Conservation (phyloP, 2,888 invertebrate species). For the Mesorhabditis sp. region DNA sequence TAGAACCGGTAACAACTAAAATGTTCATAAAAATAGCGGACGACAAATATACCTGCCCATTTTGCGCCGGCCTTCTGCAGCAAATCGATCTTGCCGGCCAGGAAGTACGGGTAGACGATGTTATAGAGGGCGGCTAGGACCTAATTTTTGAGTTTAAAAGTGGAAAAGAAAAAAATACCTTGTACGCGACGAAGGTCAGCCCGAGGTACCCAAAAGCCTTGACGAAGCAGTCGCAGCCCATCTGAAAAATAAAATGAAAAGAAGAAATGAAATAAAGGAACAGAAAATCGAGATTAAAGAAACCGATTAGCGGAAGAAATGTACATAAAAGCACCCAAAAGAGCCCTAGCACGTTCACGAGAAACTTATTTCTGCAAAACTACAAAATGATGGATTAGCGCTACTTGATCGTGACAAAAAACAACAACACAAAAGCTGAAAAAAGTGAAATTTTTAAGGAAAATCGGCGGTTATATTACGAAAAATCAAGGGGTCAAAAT, state of each 20-base stretch:
- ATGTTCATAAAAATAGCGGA: not conserved
- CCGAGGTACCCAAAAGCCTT: conserved; percentile 39
- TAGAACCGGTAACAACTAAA: conserved; percentile 56
- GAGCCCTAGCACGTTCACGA: too few species aligned
- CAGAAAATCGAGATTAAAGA: too few species aligned
- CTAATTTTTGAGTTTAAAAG: conserved; percentile 9
- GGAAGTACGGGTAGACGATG: conserved; percentile 40
- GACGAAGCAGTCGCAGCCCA: conserved; percentile 43
- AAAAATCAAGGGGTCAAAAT: too few species aligned
- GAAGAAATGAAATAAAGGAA: too few species aligned
- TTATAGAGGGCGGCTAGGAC: conserved; percentile 31
- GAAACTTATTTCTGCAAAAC: too few species aligned
- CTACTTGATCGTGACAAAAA: too few species aligned
- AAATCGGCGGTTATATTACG: too few species aligned
- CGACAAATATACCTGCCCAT: conserved; percentile 44
- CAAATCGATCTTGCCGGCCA: conserved; percentile 41
- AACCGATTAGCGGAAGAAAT: too few species aligned
- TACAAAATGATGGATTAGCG: too few species aligned
- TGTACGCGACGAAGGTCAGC: conserved; percentile 28
- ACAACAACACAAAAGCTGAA: too few species aligned
- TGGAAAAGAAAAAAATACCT: conserved; percentile 11
- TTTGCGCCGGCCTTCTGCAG: conserved; percentile 48
- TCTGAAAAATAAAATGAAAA: conserved; percentile 6
- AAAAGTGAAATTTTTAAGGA: too few species aligned
- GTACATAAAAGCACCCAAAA: too few species aligned